Evolutionary conservation across 2,797 vertebrate genomes (phyloP), one percentile per base, ranked within the genome.

Genomic region (Hypotaenidia okinawae): DNA sequence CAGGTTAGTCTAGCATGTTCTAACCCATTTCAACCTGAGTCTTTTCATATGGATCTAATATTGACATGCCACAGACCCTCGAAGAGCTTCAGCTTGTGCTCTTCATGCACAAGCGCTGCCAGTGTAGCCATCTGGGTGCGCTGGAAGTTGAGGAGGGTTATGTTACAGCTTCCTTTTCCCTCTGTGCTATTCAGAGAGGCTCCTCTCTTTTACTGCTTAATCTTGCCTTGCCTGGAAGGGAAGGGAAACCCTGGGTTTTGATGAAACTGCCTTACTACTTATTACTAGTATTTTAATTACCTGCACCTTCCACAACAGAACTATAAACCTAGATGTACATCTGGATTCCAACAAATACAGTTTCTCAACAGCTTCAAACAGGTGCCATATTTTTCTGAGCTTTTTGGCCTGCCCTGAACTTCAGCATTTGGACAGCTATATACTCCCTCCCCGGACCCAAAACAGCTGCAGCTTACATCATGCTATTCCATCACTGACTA

Each of bases 391-490:
- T 89, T 75, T 95, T 82, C 35, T 77, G 39, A 85, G 75, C 10
- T 49, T 74, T 94, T 90, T 87, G 55, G 19, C 14, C 41, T 30
- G 76, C 25, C 3, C 27, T 83, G 45, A 39, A 72, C 13, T 74
- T 80, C 12, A 83, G 9, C 13, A 59, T 67, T 77, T 74, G 55
- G 14, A 73, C 3, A 51, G 51, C 9, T 94, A 57, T 69, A 33
- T 76, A 9, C 8, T 49, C 9, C 30, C 37, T 79, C 30, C 33
- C n/a, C 21, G 2, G 13, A 28, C 28, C 18, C 54, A 76, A 83
- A 94, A 21, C 79, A 87, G 81, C 84, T 95, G 84, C 90, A 84
- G 77, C 7, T 89, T 84, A 68, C 37, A 59, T 30, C 49, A 74
- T 37, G 21, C 5, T 63, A 43, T 77, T 95, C 43, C 32, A 62